Base-by-base conservation (phyloP, 2,797 vertebrate species). In the Cyclopterus lumpus region DNA sequence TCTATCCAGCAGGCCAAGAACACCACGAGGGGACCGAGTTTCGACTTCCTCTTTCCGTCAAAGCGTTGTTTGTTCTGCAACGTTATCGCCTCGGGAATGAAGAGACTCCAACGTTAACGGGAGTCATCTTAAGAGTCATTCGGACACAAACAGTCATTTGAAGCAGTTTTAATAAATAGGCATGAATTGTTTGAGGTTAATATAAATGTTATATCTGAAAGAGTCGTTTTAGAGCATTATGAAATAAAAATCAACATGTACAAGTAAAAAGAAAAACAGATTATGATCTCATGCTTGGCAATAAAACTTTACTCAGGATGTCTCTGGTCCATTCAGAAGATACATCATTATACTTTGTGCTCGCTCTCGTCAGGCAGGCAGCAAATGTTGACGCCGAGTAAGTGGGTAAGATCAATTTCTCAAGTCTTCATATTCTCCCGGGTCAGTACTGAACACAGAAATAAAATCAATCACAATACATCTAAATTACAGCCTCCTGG, bases 161-260 rank as follows among this genome's bases (percentile, higher is more conserved):
- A 90, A 93, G 85, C 86, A 75, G 32, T 89, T 94, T 93, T 91
- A 93, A 94, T 93, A 93, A 93, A 93, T 93, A 91, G 73, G 85
- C 72, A 81, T 30, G 77, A 88, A 84, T 89, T 83, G 71, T 91
- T 87, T 80, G 79, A 83, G 84, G 82, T 93, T 93, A 93, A 90
- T 93, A 92, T 90, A 88, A 85, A 89, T 40, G 69, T 88, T 90
- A 92, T 92, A 91, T 90, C 75, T 68, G 84, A 92, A 92, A 88
- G 58, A 51, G 63, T 18, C 42, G 38, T 67, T 84, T 85, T 34
- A 86, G 86, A 93, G 80, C 59, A 79, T 70, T 85, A 83, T 77
- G 71, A 89, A 88, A 82, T 80, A 32, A 92, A 91, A 85, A 88
- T 84, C 66, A 87, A 86, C 80, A 88, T 71, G 75, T 79, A 89